Evolutionary conservation across 2,113 vertebrate species (phyloP), one percentile per base, ranked within the genome.

Genomic region (Neogobius melanostomus): DNA sequence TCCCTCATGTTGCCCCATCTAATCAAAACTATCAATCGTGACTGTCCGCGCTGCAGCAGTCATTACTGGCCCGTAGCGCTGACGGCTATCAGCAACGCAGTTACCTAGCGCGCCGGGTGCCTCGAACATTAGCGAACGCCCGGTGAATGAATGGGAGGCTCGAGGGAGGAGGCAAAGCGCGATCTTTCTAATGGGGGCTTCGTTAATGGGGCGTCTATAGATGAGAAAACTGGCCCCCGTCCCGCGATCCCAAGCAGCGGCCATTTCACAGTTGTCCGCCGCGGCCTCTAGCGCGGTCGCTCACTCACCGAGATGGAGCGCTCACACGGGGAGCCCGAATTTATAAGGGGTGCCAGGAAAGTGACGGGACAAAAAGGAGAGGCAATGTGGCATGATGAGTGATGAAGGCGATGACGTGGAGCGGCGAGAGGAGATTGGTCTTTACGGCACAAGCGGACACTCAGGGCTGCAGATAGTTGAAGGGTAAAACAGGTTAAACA

Each of bases 231-330:
- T 52, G 79, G 66, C 53, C 81, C 28, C 82, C 80, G 89, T 83
- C 83, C 84, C 46, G 72, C 91, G 90, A 92, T 90, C 91, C 91
- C 81, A 72, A 86, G 82, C 89, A 62, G 43, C 82, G 81, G 82
- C 91, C 87, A 93, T 93, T 93, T 92, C 91, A 91, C 80, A 85
- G 89, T 92, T 21, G 87, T 91, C 91, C 91, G 88, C 80, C 82
- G 4, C 66, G 66, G 78, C 82, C 76, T 85, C 68, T 57, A 68
- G 75, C 36, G 66, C 85, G 88, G 85, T 93, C 79, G 88, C 88
- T 93, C 79, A 85, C 81, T 92, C 91, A 90, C 75, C 0, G 76
- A 90, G 90, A 92, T 88, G 90, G 89, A 91, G 82, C 74, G 84
- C 77, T 69, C 66, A 44, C 45, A 60, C 54, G 63, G 67, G 72